phyloP scores from a whole-genome alignment of 2,888 invertebrate species.

The Dicyrtomina minuta region DNA sequence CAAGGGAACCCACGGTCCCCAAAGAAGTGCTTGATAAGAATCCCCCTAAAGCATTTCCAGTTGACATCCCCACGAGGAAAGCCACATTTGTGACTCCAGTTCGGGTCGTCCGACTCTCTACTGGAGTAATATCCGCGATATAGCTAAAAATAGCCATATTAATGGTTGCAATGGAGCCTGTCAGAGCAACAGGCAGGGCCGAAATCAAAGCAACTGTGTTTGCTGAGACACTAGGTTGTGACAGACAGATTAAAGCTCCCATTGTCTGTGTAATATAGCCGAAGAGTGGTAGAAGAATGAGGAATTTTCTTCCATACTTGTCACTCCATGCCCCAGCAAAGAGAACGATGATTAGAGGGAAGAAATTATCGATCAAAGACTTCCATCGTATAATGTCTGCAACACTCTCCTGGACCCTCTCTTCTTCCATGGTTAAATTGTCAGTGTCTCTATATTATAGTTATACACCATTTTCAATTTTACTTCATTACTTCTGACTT shows the following conservation, averaged over 20 bases:
- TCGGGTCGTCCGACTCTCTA: slow-evolving; percentile 64
- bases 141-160: slow-evolving; percentile 50
- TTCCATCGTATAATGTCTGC: slow-evolving; percentile 18
- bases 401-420: neutral
- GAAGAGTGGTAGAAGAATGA: slow-evolving; percentile 2
- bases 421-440: slow-evolving; percentile 4
- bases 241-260: slow-evolving; percentile 3
- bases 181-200: slow-evolving; percentile 56
- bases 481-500: too few relatives aligned
- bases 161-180: slow-evolving; percentile 61
- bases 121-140: slow-evolving; percentile 56
- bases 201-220: slow-evolving; percentile 4
- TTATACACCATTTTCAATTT: too few relatives aligned
- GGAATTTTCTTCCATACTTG: slow-evolving; percentile 5
- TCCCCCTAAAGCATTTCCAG: slow-evolving; percentile 18
- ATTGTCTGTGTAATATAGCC: slow-evolving; percentile 16
- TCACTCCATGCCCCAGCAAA: slow-evolving; percentile 25
- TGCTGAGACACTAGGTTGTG: neutral
- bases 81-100: slow-evolving; percentile 63
- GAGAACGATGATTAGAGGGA: slow-evolving; percentile 20
- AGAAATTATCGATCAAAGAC: slow-evolving; percentile 21
- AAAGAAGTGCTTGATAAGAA: neutral
- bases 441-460: slow-evolving; percentile 10
- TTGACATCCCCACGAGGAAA: slow-evolving; percentile 25
- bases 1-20: neutral